Evolutionary conservation across 2,888 invertebrate species (phyloP), one percentile per base, ranked within the genome.

Genomic region (Linnaemya tessellans): DNA sequence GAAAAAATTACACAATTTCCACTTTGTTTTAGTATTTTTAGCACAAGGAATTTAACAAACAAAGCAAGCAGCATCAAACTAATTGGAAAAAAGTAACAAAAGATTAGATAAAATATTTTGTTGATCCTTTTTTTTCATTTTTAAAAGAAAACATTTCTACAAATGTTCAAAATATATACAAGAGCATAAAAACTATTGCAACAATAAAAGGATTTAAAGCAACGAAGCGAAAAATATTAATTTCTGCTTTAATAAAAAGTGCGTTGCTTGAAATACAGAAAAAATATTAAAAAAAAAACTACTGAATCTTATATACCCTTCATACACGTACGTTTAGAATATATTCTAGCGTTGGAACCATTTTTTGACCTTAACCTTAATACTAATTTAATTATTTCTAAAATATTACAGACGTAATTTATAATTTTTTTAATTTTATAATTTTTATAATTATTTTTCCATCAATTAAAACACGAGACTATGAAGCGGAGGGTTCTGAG

Each of bases 61-160:
- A 80, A 77, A 60, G 58, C 68, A 20, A 64, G 5, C 25, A 43
- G 18, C 54, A 56, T 46, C 43, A 68, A 38, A 58, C 30, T 58
- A 74, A 79, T 78, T 79, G 68, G 54, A 74, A 51, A 73, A 56
- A 51, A 18, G 11, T 43, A 54, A 18, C 58, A 65, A 80, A 80
- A 65, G 78, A 78, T 83, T 83, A 79, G 73, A 56, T 65, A 78
- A 79, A 73, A 9, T 56, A 68, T 73, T 49, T 74, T 75, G 68
- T 68, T 38, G 18, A 79, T 68, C 68, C 62, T 74, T 22, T 68
- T 71, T 77, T 75, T 56, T 65, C 25, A 51, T 51, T 41, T 74
- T 56, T 20, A 41, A 20, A 43, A 43, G 7, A 56, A 20, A 56
- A 15, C 7, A n/a, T 46, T 2, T 15, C 1, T 11, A 18, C 9